Evolutionary conservation across 2,113 vertebrate genomes (phyloP), one percentile per base, ranked within the genome.

Genomic region (Mustela lutreola): DNA sequence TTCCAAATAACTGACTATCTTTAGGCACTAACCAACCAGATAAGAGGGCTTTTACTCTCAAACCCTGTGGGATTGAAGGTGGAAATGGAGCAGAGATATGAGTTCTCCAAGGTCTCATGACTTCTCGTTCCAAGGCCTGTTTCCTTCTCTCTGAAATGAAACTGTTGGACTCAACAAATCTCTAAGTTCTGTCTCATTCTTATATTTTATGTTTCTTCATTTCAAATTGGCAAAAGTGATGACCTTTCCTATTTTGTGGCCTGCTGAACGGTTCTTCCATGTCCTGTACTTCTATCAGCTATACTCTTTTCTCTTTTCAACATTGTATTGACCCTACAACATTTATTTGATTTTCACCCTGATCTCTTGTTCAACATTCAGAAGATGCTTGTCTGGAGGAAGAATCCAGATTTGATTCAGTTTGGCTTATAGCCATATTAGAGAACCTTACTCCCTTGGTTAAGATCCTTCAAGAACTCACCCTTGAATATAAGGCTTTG

Each of bases 181-280:
- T 89, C 8, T 36, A 19, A 50, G 11, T 60, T 67, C 48, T 95
- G 81, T 75, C 11, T 70, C 62, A 65, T 85, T 85, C 19, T 79
- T 21, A n/a, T 28, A 50, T 78, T 83, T 65, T 92, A 15, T 73
- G 45, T 94, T 89, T 92, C 60, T 73, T 89, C 45, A 85, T 75
- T 80, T 73, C 70, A 89, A n/a, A 26, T 60, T 56, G 71, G 15
- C 26, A 80, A 36, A 89, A 79, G 18, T 45, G 22, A 56, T 62
- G 60, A 42, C 16, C 2, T 63, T 84, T 84, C 24, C 24, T 60
- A 39, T 7, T 42, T 4, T n/a, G 58, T 62, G 48, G 21, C 22
- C 63, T 45, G 2, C 85, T 67, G 21, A 14, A n/a, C 76, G 26
- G 28, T 28, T 62, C 33, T 83, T 21, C 31, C 58, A 39, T 80